Conservation (phyloP, 2,113 vertebrate species). For the Hippocampus zosterae region DNA sequence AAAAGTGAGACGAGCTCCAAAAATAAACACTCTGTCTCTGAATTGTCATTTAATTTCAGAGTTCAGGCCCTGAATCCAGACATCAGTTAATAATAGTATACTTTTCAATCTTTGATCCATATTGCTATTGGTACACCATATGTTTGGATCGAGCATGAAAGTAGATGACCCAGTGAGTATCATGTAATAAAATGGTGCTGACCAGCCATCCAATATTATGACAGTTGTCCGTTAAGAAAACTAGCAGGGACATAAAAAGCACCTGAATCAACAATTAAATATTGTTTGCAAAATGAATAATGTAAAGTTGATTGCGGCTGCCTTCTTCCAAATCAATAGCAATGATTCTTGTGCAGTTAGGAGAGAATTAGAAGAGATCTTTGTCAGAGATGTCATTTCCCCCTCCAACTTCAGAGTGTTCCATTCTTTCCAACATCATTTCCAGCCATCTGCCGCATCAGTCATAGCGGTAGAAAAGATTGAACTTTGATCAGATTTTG, state of each 20-base stretch:
- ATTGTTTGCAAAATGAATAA: background rate
- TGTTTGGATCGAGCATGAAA: background rate
- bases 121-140: background rate
- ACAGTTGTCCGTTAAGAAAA: background rate
- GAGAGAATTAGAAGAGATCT: background rate
- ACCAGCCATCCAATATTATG: background rate
- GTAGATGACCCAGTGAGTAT: background rate
- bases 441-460: background rate
- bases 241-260: background rate
- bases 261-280: background rate
- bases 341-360: background rate
- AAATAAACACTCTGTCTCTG: slow-evolving; percentile 30
- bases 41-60: slow-evolving; percentile 10
- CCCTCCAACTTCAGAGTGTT: background rate
- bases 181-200: background rate
- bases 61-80: background rate
- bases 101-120: slow-evolving; percentile 6
- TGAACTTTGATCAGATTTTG: background rate
- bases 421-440: background rate
- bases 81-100: background rate
- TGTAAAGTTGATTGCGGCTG: too few relatives aligned
- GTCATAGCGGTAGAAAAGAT: background rate
- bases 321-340: background rate
- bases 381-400: background rate
- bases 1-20: slow-evolving; percentile 20